Percentiles rank a stretch among this genome's conserved stretches.
Evolutionary conservation across 1,140 invertebrate genomes (phyloP).

Genomic region (Teleopsis dalmanni): DNA sequence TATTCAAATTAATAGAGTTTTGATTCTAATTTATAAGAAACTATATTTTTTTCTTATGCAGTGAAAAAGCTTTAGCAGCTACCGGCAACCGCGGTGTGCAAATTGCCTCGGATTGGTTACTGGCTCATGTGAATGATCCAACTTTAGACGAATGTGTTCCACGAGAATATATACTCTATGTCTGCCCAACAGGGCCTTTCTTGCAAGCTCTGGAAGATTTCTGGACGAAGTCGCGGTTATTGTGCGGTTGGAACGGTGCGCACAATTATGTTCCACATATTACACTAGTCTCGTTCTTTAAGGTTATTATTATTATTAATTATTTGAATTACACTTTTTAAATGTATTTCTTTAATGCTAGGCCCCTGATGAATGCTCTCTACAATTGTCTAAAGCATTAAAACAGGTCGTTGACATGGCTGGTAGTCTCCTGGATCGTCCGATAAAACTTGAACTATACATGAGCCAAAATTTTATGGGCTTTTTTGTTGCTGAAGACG

Average conservation of each 20-base stretch:
- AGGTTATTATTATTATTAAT: constrained; percentile 48
- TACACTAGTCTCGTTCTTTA: constrained; percentile 81
- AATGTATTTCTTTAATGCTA: constrained; percentile 30
- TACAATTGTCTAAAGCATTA: constrained; percentile 56
- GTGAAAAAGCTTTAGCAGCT: constrained; percentile 82
- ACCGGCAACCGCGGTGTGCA: constrained; percentile 79
- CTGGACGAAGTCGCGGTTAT: constrained; percentile 67
- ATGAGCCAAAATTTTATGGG: constrained; percentile 82
- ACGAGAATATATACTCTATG: constrained; percentile 78
- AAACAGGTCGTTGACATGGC: constrained; percentile 62
- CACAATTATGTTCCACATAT: constrained; percentile 85
- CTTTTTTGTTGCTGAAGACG: constrained; percentile 70
- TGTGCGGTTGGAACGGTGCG: constrained; percentile 78
- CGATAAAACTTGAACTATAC: constrained; percentile 68
- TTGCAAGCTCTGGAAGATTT: constrained; percentile 62
- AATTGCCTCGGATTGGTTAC: constrained; percentile 80
- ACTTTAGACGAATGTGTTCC: constrained; percentile 64
- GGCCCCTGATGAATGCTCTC: constrained; percentile 65
- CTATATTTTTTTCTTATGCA: constrained; percentile 35
- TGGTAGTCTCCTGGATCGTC: constrained; percentile 52
- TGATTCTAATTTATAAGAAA: neutral
- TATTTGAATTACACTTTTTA: neutral
- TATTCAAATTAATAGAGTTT: no score
- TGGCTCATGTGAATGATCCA: constrained; percentile 80
- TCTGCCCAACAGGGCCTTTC: constrained; percentile 70